These are phyloP conservation scores for Megalopta genalis DNA, from an alignment of 1,140 invertebrate genomes.

Conservation along the genomic window DNA sequence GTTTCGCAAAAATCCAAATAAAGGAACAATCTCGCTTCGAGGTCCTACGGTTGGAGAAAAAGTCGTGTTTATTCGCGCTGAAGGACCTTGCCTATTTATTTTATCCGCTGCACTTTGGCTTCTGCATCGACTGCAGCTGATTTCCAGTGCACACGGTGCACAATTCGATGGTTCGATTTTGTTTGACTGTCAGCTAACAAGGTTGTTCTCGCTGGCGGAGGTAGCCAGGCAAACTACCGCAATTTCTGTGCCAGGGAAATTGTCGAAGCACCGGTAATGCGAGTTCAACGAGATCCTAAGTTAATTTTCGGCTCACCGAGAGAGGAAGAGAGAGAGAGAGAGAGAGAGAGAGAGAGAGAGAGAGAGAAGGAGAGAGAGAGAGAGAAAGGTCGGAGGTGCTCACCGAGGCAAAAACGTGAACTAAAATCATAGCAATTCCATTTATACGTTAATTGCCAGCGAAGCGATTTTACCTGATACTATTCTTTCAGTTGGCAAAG, in stretches of 20 bases:
- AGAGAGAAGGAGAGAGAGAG: not conserved
- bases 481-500: too few relatives aligned
- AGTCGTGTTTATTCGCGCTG: too few relatives aligned
- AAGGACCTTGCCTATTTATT: too few relatives aligned
- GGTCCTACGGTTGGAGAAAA: too few relatives aligned
- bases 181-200: not conserved
- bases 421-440: too few relatives aligned
- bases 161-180: not conserved
- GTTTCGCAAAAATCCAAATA: too few relatives aligned
- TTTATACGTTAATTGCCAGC: too few relatives aligned
- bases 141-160: too few relatives aligned
- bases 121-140: too few relatives aligned
- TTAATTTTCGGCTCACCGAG: not conserved
- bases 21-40: too few relatives aligned
- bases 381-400: not conserved
- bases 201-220: not conserved
- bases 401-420: not conserved
- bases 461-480: too few relatives aligned
- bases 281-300: conserved; percentile 11
- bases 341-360: not conserved
- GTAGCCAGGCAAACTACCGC: not conserved
- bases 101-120: too few relatives aligned
- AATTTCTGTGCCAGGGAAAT: not conserved
- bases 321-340: not conserved
- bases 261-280: conserved; percentile 1